phyloP scores from a whole-genome alignment of 2,797 vertebrate genomes.

The Fratercula arctica region DNA sequence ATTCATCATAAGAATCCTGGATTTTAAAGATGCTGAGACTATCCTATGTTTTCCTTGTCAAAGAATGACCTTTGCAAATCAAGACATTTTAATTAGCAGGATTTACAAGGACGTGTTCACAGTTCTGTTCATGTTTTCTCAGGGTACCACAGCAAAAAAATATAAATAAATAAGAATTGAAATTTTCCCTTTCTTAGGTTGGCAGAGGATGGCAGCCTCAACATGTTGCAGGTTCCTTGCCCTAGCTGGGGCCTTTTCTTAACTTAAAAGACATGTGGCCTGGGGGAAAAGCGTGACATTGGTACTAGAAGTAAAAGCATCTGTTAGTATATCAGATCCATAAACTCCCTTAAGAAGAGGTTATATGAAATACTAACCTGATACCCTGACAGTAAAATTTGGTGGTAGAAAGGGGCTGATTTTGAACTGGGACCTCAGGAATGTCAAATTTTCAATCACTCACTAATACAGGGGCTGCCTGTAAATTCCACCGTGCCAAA shows the following conservation, averaged over 20 bases:
- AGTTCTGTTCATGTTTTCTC: background rate
- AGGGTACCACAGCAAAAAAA: background rate
- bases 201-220: background rate
- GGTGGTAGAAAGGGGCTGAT: background rate
- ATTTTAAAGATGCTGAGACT: background rate
- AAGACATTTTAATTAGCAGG: slow-evolving; percentile 19
- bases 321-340: background rate
- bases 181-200: background rate
- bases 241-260: background rate
- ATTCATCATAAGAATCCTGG: background rate
- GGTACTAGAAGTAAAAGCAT: background rate
- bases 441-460: background rate
- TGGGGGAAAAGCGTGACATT: background rate
- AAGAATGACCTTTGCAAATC: background rate
- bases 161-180: background rate
- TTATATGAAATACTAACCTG: background rate
- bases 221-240: background rate
- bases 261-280: background rate
- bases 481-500: background rate
- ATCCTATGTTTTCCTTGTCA: background rate
- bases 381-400: background rate
- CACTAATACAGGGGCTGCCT: background rate
- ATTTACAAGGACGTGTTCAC: background rate
- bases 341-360: background rate
- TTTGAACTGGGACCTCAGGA: background rate